These are phyloP conservation scores for Zosterops pallidus DNA, from an alignment of 2,113 vertebrate genomes.

Conservation along the genomic window DNA sequence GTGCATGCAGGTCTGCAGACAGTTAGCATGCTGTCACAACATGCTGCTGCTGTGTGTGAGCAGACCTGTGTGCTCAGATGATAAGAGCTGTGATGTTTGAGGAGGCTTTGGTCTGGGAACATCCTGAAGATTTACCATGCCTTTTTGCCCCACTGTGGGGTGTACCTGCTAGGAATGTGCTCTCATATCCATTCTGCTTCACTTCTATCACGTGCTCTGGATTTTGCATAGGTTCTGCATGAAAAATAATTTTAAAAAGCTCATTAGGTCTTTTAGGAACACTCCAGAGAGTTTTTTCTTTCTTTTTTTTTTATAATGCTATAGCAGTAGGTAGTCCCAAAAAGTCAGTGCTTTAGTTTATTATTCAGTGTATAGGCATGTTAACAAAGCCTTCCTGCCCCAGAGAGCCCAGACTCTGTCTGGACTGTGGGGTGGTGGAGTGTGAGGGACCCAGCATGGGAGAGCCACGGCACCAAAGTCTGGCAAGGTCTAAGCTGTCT, in stretches of 20 bases:
- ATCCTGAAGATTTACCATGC: not conserved
- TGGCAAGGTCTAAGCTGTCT: not conserved
- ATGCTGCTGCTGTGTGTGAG: not conserved
- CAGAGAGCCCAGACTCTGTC: not conserved
- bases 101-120: not conserved
- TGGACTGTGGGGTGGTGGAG: not conserved
- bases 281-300: not conserved
- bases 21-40: not conserved
- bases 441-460: fast-evolving
- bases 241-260: no score
- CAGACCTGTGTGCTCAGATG: not conserved
- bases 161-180: not conserved
- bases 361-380: not conserved
- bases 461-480: not conserved
- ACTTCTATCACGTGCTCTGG: not conserved
- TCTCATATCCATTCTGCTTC: not conserved
- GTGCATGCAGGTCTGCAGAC: not conserved
- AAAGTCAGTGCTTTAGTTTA: not conserved
- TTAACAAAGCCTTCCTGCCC: not conserved
- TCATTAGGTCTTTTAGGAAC: not conserved
- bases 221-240: not conserved
- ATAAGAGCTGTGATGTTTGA: not conserved
- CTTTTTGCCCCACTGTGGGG: not conserved
- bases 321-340: not conserved
- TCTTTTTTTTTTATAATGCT: not conserved